Conservation (phyloP, 1,140 invertebrate species). For the Caenorhabditis tropicalis region DNA sequence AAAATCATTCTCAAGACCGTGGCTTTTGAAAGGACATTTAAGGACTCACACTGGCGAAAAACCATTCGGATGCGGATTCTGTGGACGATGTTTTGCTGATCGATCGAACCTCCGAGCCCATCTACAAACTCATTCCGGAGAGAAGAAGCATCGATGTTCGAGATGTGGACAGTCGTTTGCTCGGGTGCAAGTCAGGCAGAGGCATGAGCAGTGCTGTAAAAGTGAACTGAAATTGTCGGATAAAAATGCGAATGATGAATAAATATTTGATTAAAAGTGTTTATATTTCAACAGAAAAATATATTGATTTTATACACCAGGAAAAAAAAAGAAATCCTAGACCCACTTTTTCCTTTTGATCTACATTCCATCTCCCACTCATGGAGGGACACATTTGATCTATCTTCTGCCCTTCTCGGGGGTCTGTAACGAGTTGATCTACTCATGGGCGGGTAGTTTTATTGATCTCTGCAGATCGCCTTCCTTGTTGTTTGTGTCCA, state of each 20-base stretch:
- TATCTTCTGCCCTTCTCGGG: no score
- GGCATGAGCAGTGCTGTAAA: slow-evolving; percentile 3
- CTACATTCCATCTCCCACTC: no score
- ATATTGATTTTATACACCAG: no score
- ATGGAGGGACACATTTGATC: no score
- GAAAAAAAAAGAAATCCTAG: no score
- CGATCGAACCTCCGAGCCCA: slow-evolving; percentile 92
- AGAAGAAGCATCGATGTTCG: slow-evolving; percentile 29
- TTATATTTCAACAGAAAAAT: no score
- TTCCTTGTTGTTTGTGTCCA: no score
- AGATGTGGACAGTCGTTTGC: slow-evolving; percentile 14
- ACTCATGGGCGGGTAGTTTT: no score
- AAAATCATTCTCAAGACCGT: slow-evolving; percentile 16
- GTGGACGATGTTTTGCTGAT: slow-evolving; percentile 95
- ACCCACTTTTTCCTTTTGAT: no score
- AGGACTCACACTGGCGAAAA: slow-evolving; percentile 81
- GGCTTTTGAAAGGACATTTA: slow-evolving; percentile 17
- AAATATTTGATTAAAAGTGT: not conserved
- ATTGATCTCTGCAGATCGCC: no score
- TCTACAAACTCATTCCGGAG: slow-evolving; percentile 90
- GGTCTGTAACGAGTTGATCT: no score
- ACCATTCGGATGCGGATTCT: slow-evolving; percentile 94
- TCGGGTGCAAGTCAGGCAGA: not conserved
- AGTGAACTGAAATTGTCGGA: not conserved
- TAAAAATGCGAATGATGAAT: not conserved